Conservation (phyloP, 2,888 invertebrate species). For the Tachina grossa region DNA sequence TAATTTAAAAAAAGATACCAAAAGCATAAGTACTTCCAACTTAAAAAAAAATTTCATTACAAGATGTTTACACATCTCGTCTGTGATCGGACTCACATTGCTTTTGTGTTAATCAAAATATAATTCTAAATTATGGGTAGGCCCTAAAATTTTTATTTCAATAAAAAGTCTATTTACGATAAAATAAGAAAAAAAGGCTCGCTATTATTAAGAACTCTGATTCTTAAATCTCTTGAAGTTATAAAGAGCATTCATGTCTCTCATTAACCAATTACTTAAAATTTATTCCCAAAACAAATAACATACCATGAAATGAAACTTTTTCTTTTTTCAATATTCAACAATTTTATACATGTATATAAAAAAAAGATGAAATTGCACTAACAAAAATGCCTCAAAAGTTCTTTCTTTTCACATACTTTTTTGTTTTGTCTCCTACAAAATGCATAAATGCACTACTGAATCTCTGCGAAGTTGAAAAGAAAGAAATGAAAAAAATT, state of each 20-base stretch:
- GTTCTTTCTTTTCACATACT: conserved; percentile 6
- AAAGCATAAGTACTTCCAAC: too few relatives aligned
- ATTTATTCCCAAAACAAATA: not conserved
- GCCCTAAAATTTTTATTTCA: too few relatives aligned
- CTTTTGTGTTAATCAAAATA: too few relatives aligned
- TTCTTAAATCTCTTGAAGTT: not conserved
- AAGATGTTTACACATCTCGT: too few relatives aligned
- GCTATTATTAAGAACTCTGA: not conserved
- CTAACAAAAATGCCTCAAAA: conserved; percentile 22
- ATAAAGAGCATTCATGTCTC: not conserved
- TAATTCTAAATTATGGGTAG: too few relatives aligned
- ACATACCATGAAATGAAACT: not conserved
- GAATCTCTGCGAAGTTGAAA: conserved; percentile 23
- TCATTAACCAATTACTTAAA: conserved; percentile 29
- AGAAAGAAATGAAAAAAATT: not conserved
- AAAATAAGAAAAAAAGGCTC: too few relatives aligned
- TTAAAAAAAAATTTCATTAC: too few relatives aligned
- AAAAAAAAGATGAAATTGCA: conserved; percentile 6
- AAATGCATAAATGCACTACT: conserved; percentile 47
- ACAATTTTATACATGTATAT: not conserved
- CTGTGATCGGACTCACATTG: too few relatives aligned
- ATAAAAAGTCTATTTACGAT: too few relatives aligned
- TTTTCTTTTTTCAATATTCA: not conserved
- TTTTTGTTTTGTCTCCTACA: conserved; percentile 25
- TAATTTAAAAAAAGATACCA: too few relatives aligned